Conservation (phyloP, 2,113 vertebrate genomes). For the Macroglossus sobrinus region DNA sequence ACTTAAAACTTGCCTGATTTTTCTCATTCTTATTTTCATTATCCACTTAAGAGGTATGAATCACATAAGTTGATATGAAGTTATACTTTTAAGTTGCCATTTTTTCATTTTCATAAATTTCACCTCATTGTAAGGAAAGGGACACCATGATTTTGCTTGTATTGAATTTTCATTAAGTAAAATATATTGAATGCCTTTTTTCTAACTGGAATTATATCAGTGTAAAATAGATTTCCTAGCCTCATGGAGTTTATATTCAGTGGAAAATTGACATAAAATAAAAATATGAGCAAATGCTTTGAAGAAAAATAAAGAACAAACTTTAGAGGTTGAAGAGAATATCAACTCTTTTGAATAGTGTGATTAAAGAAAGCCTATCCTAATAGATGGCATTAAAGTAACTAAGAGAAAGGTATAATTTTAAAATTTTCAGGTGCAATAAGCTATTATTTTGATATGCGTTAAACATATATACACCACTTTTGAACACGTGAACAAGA, state of each 20-base stretch:
- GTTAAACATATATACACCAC: neutral
- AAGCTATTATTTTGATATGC: no score
- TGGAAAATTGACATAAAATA: neutral
- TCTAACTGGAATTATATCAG: neutral
- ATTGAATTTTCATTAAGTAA: neutral
- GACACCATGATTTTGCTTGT: neutral
- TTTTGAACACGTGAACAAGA: neutral
- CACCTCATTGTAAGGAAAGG: neutral
- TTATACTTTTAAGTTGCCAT: neutral
- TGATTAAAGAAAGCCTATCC: neutral
- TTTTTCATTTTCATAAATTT: neutral
- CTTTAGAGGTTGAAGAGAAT: neutral
- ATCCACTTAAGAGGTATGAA: neutral
- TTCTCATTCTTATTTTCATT: neutral
- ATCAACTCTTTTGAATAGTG: neutral
- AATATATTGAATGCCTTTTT: neutral
- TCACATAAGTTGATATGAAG: neutral
- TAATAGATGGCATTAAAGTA: neutral
- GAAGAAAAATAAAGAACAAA: neutral
- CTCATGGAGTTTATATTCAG: neutral
- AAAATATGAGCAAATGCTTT: neutral
- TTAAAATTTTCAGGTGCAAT: no score
- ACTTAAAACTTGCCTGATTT: neutral
- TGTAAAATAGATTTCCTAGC: neutral
- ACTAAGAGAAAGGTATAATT: neutral